Evolutionary conservation across 2,797 vertebrate genomes (phyloP).

Genomic region (Busarellus nigricollis): DNA sequence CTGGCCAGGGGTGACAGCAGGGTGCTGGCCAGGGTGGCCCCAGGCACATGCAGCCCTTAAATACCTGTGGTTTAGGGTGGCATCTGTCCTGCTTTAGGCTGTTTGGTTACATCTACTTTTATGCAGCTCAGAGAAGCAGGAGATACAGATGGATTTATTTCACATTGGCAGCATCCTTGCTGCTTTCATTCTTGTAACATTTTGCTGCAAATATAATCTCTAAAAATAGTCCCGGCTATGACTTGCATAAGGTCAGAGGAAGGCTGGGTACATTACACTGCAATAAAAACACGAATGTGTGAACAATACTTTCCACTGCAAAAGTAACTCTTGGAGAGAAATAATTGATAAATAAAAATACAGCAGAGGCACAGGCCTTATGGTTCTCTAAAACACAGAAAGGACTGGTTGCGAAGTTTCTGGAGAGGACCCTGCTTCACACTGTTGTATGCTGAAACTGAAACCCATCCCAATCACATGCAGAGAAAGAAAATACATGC

Average conservation of each 20-base stretch:
- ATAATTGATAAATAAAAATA: neutral
- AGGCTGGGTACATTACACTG: conserved; percentile 25
- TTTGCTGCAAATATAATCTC: conserved; percentile 56
- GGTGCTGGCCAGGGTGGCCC: neutral
- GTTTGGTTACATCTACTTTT: neutral
- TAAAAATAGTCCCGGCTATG: conserved; percentile 65
- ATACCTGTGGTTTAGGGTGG: neutral
- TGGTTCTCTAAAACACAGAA: neutral
- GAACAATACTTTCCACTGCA: conserved; percentile 53
- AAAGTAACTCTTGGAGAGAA: neutral
- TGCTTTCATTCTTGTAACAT: conserved; percentile 55
- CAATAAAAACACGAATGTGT: neutral
- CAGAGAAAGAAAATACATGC: neutral
- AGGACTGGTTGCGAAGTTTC: neutral
- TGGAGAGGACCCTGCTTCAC: neutral
- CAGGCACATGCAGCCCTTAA: neutral
- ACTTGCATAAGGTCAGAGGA: conserved; percentile 62
- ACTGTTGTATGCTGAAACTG: neutral
- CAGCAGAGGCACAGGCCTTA: neutral
- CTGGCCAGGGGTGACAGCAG: neutral
- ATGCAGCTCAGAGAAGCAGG: neutral
- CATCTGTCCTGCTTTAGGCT: neutral
- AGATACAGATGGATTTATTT: conserved; percentile 22
- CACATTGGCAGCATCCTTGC: neutral
- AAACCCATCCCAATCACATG: neutral